Evolutionary conservation across 2,888 invertebrate genomes (phyloP).

Genomic region (Cheiracanthium punctorium): DNA sequence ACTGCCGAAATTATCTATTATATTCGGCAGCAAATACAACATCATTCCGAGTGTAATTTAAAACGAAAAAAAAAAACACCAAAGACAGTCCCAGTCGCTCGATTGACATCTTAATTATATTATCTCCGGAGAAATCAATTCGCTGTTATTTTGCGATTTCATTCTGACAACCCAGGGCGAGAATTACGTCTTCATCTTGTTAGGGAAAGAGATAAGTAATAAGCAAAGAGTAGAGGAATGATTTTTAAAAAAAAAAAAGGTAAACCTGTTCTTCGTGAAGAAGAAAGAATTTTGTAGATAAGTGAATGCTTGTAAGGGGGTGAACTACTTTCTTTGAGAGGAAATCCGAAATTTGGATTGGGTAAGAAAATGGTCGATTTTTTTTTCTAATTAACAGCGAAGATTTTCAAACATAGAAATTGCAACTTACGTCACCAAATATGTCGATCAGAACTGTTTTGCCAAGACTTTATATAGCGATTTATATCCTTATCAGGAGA

Average conservation of each 20-base stretch:
- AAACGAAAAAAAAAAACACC: not conserved
- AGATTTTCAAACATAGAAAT: too few species aligned
- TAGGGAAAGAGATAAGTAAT: conserved; percentile 44
- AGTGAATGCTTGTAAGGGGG: too few species aligned
- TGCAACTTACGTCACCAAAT: too few species aligned
- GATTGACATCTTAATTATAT: conserved; percentile 36
- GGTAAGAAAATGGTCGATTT: too few species aligned
- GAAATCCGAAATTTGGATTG: too few species aligned
- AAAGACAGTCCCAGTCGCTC: not conserved
- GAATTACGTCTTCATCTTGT: conserved; percentile 54
- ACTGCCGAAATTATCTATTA: not conserved
- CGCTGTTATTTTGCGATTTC: conserved; percentile 44
- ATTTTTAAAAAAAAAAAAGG: not conserved
- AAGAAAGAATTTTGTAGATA: too few species aligned
- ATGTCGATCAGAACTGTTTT: too few species aligned
- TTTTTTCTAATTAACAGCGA: too few species aligned
- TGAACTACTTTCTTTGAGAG: too few species aligned
- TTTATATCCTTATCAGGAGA: too few species aligned
- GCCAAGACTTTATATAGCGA: too few species aligned
- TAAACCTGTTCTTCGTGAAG: not conserved
- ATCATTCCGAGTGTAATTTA: not conserved
- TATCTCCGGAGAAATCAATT: conserved; percentile 44
- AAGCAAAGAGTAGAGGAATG: conserved; percentile 17
- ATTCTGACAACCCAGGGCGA: conserved; percentile 33
- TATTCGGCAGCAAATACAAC: not conserved